Evolutionary conservation across 1,140 invertebrate genomes (phyloP).

Genomic region (Idris sp.): DNA sequence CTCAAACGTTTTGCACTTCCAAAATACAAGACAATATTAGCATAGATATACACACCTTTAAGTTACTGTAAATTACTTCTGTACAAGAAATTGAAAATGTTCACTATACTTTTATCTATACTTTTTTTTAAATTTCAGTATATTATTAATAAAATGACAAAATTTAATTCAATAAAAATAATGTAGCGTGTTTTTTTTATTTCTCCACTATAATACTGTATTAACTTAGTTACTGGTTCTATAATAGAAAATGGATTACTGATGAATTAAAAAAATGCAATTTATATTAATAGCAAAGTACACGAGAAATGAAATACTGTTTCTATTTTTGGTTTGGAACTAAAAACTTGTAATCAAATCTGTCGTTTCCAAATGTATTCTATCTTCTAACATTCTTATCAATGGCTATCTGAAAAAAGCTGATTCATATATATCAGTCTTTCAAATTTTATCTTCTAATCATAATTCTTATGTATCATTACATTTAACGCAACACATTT

Average conservation of each 20-base stretch:
- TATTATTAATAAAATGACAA: too few relatives aligned
- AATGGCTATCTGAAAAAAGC: conserved; percentile 40
- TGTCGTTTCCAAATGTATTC: conserved; percentile 39
- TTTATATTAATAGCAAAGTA: too few relatives aligned
- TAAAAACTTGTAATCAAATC: conserved; percentile 2
- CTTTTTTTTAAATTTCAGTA: too few relatives aligned
- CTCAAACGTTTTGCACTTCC: conserved; percentile 53
- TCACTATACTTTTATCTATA: not conserved
- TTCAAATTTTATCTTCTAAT: conserved; percentile 44
- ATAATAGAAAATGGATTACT: too few relatives aligned
- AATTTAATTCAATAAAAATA: too few relatives aligned
- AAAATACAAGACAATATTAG: conserved; percentile 42
- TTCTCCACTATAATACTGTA: too few relatives aligned
- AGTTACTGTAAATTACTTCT: conserved; percentile 3
- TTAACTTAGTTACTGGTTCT: too few relatives aligned
- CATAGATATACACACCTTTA: conserved; percentile 3
- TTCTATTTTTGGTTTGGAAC: not conserved
- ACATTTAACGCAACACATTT: conserved; percentile 32
- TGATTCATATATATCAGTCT: conserved; percentile 31
- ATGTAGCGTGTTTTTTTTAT: too few relatives aligned
- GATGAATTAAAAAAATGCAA: too few relatives aligned
- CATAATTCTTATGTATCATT: conserved; percentile 42
- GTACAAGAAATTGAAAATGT: not conserved
- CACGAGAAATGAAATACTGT: too few relatives aligned
- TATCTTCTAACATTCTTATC: conserved; percentile 29